Evolutionary conservation across 2,113 vertebrate species (phyloP), one percentile per base, ranked within the genome.

Genomic region (Colossoma macropomum): DNA sequence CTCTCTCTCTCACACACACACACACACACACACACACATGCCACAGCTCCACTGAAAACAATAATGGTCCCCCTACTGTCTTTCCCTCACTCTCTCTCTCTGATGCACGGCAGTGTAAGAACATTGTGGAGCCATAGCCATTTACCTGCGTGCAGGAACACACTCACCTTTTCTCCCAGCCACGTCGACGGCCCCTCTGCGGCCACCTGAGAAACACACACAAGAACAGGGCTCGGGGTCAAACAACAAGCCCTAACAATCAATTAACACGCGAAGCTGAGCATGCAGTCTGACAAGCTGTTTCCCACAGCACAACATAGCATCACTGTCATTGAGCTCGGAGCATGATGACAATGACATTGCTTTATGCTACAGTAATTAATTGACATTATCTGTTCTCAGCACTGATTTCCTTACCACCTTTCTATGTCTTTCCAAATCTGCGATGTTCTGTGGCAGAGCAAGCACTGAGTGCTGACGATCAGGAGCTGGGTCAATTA

Each of bases 1-100:
- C 75, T 75, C 78, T 75, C 54, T 70, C 28, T 45, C 77, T 32
- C 79, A 32, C 83, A 19, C 65, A 78, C 62, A 62, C 72, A 62
- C 84, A 87, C 82, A 80, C 87, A 79, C 80, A 88, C 83, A 83
- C 84, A 63, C 79, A 87, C 86, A 90, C 84, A 89, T 85, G 81
- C 75, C 83, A 90, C 86, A 80, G 85, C 88, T 83, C 84, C 62
- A 83, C 84, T 85, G 83, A 89, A 88, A 91, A 93, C 91, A 93
- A 93, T 88, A 84, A 93, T 92, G 89, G 91, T 89, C 77, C 68
- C 63, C 52, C 60, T 70, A 81, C 85, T 78, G 79, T 77, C 69
- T 79, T 79, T 82, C 75, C 28, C 54, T 75, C 71, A 27, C 54
- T 74, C 83, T 79, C 16, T 76, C 50, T 59, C 60, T 30, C 77